A percentile compares a stretch with the other conserved stretches of the same genome.
These are phyloP conservation scores for Pipistrellus pipistrellus DNA, from an alignment of 2,797 vertebrate genomes.

Conservation along the genomic window DNA sequence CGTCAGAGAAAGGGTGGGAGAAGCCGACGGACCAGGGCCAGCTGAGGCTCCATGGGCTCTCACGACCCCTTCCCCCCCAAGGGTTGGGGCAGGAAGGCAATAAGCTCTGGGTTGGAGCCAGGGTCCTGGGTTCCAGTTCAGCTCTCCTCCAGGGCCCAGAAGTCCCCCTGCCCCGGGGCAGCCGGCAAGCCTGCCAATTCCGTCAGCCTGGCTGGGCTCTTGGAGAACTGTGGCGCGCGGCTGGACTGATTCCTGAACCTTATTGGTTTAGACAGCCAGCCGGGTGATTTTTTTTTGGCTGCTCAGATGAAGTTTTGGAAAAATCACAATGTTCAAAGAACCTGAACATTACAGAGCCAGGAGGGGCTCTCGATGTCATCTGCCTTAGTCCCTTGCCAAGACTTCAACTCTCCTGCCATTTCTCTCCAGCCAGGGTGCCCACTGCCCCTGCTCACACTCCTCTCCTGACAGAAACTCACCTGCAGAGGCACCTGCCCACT, in stretches of 20 bases:
- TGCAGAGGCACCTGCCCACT: neutral
- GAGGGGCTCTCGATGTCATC: slow-evolving; percentile 35
- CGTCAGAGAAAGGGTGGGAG: neutral
- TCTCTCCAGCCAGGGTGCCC: neutral
- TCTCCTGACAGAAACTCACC: neutral
- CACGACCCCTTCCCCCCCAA: neutral
- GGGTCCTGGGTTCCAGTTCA: neutral
- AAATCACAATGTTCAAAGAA: slow-evolving; percentile 77
- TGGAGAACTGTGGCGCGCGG: neutral
- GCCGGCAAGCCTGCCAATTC: neutral
- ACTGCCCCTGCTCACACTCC: neutral
- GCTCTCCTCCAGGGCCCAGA: neutral
- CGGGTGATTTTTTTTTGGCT: slow-evolving; percentile 73
- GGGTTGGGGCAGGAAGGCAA: neutral
- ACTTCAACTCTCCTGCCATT: neutral
- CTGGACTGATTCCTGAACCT: slow-evolving; percentile 61
- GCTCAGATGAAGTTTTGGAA: slow-evolving; percentile 68
- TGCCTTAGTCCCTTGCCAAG: slow-evolving; percentile 46
- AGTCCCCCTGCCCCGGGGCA: neutral
- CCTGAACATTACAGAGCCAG: slow-evolving; percentile 63
- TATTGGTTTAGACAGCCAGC: slow-evolving; percentile 62
- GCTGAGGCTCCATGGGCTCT: neutral
- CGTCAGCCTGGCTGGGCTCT: neutral
- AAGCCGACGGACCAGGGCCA: neutral
- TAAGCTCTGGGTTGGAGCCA: neutral